Evolutionary conservation across 2,888 invertebrate species (phyloP).

Genomic region (Acrobasis suavella): DNA sequence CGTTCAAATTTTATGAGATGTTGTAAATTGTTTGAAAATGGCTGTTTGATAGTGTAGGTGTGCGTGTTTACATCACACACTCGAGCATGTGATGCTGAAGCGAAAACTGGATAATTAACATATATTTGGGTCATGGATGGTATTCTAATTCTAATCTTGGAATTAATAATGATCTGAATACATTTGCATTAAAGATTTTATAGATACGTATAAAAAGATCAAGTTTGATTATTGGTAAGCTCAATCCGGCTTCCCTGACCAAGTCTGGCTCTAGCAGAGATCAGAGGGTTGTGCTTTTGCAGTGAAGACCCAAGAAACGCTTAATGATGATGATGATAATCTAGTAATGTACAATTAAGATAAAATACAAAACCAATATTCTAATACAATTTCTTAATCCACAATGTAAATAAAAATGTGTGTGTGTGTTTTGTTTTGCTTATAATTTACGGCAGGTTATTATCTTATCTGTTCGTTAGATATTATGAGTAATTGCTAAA

Average conservation of each 20-base stretch:
- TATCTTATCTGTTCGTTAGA: too few species aligned
- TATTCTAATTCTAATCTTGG: slow-evolving; percentile 7
- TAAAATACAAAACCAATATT: too few species aligned
- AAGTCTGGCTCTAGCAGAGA: too few species aligned
- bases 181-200: neutral
- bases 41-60: slow-evolving; percentile 37
- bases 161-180: slow-evolving; percentile 18
- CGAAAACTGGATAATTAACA: slow-evolving; percentile 31
- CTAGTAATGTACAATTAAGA: too few species aligned
- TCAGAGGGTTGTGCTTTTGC: too few species aligned
- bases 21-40: slow-evolving; percentile 51
- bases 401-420: too few species aligned
- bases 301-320: too few species aligned
- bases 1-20: slow-evolving; percentile 45
- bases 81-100: slow-evolving; percentile 29
- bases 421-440: too few species aligned
- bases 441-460: too few species aligned
- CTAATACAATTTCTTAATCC: too few species aligned
- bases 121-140: slow-evolving; percentile 41
- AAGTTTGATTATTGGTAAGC: neutral
- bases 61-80: slow-evolving; percentile 29
- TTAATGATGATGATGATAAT: too few species aligned
- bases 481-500: too few species aligned
- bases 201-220: neutral
- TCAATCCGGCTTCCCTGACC: neutral